phyloP scores from a whole-genome alignment of 2,113 vertebrate species.

The Peromyscus polionotus region DNA sequence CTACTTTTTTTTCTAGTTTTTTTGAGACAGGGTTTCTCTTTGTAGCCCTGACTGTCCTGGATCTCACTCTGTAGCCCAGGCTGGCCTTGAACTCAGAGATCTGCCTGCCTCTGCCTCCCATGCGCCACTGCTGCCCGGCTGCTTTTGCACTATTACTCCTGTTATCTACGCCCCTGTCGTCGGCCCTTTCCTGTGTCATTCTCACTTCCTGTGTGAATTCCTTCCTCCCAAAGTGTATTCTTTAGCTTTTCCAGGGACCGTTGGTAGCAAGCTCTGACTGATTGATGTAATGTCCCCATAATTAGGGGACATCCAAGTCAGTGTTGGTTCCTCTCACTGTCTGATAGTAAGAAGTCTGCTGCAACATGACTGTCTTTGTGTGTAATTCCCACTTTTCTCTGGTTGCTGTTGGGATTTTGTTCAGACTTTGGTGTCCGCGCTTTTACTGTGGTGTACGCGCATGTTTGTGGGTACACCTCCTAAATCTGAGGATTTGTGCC shows the following conservation, averaged over 20 bases:
- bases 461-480: background rate
- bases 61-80: no score
- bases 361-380: conserved; percentile 35
- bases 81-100: no score
- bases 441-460: background rate
- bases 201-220: background rate
- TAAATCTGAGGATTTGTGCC: conserved; percentile 31
- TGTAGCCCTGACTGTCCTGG: no score
- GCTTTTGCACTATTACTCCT: background rate
- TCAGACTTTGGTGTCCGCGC: conserved; percentile 9
- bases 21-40: no score
- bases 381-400: conserved; percentile 26
- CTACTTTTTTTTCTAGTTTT: no score
- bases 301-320: conserved; percentile 34
- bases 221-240: conserved; percentile 40
- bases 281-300: conserved; percentile 25
- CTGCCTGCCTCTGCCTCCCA: no score
- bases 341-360: background rate
- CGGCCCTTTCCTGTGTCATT: background rate
- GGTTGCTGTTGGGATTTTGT: conserved; percentile 33
- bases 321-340: conserved; percentile 20
- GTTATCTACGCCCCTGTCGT: background rate
- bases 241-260: background rate
- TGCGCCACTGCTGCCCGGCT: background rate
- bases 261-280: background rate